These are phyloP conservation scores for Ophioderma brevispina DNA, from an alignment of 35 echinoderm and acorn worm genomes.

Conservation along the genomic window DNA sequence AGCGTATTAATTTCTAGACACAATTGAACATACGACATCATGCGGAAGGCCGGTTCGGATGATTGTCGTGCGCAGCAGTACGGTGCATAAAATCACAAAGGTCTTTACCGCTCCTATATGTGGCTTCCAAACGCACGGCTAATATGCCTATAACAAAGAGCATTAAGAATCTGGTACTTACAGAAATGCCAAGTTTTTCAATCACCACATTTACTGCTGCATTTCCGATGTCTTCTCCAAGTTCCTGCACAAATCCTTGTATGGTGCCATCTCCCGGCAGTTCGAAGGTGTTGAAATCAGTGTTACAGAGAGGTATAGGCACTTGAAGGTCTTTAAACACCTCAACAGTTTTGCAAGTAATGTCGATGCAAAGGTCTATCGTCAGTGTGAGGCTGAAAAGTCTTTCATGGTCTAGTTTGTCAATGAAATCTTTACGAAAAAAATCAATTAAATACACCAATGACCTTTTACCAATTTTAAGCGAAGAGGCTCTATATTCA, in stretches of 20 bases:
- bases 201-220: slow-evolving; percentile 9
- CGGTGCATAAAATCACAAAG: too few species aligned
- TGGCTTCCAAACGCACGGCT: too few species aligned
- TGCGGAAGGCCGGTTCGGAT: too few species aligned
- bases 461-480: too few species aligned
- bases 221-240: slow-evolving; percentile 2
- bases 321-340: not conserved
- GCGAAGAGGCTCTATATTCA: too few species aligned
- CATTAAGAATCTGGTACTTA: not conserved
- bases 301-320: slow-evolving; percentile 36
- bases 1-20: too few species aligned
- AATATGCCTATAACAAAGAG: too few species aligned
- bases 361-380: slow-evolving; percentile 14
- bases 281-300: not conserved
- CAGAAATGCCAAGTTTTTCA: slow-evolving; percentile 9
- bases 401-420: not conserved
- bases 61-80: too few species aligned
- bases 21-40: too few species aligned
- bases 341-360: not conserved
- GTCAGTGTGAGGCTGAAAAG: not conserved
- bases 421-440: not conserved
- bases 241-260: slow-evolving; percentile 6
- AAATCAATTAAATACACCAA: too few species aligned
- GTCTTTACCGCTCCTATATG: too few species aligned
- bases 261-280: slow-evolving; percentile 26